Percentiles rank a stretch among this genome's conserved stretches.
Evolutionary conservation across 2,797 vertebrate species (phyloP).

Genomic region (Phataginus tetradactyla): DNA sequence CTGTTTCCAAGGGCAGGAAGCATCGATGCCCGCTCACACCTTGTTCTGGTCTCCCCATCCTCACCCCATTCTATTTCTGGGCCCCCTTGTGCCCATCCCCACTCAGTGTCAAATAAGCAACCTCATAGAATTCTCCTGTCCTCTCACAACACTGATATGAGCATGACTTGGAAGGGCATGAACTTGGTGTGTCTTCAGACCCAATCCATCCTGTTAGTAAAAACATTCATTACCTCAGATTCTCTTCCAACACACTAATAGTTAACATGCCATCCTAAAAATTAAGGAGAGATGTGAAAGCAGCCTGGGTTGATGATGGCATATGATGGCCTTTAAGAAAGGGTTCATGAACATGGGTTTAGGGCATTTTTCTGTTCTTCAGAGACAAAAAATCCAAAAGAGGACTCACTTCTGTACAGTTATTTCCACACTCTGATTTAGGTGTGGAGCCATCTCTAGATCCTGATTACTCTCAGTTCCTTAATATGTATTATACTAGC

Average conservation of each 20-base stretch:
- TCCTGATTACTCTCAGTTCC: slow-evolving; percentile 12
- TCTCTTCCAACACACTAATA: not conserved
- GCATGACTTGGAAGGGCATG: not conserved
- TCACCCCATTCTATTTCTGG: not conserved
- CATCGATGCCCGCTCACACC: not conserved
- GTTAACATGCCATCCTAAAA: not conserved
- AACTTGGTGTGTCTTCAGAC: not conserved
- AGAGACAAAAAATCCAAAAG: not conserved
- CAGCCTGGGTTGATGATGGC: not conserved
- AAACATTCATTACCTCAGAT: not conserved
- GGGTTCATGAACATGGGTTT: not conserved
- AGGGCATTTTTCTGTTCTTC: slow-evolving; percentile 8
- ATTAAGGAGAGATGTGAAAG: slow-evolving; percentile 22
- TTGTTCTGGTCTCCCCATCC: not conserved
- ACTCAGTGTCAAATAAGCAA: not conserved
- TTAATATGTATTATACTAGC: not conserved
- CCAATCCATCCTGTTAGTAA: not conserved
- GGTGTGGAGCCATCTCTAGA: not conserved
- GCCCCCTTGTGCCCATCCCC: not conserved
- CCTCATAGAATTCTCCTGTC: not conserved
- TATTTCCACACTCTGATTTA: slow-evolving; percentile 33
- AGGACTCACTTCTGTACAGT: slow-evolving; percentile 23
- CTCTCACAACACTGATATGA: not conserved
- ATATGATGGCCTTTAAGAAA: not conserved
- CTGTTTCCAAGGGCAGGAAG: not conserved